A percentile compares a stretch with the other conserved stretches of the same genome.
Evolutionary conservation across 2,113 vertebrate genomes (phyloP).

Genomic region (Dromiciops gliroides): DNA sequence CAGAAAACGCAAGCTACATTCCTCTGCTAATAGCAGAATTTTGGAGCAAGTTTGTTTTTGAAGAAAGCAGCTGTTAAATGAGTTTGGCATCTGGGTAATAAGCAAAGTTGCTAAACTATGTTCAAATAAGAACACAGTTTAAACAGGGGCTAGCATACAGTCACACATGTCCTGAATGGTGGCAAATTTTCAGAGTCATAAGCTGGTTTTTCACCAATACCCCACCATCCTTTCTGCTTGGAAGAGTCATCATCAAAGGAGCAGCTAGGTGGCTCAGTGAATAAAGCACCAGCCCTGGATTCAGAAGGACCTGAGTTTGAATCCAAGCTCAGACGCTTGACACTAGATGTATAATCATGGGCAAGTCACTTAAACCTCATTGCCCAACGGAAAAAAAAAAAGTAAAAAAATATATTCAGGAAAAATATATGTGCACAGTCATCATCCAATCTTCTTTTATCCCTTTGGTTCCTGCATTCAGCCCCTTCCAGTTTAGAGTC

Average conservation of each 20-base stretch:
- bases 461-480: background rate
- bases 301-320: no score
- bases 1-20: background rate
- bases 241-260: background rate
- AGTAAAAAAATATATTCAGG: no score
- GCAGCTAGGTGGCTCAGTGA: no score
- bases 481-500: background rate
- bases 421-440: no score
- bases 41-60: constrained; percentile 37
- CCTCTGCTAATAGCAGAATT: background rate
- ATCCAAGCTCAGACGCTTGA: no score
- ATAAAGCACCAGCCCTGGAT: no score
- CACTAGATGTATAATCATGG: no score
- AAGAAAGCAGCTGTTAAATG: constrained; percentile 52
- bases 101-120: constrained; percentile 9
- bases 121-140: constrained; percentile 20
- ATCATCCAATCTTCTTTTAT: background rate
- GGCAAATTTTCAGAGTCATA: background rate
- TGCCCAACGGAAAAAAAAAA: no score
- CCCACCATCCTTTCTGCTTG: background rate
- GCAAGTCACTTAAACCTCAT: no score
- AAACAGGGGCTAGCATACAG: constrained; percentile 20
- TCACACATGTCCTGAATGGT: background rate
- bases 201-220: background rate
- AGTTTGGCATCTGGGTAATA: constrained; percentile 16